These are phyloP conservation scores for Ramazzottius varieornatus DNA, from an alignment of 2,888 invertebrate species.

Conservation along the genomic window DNA sequence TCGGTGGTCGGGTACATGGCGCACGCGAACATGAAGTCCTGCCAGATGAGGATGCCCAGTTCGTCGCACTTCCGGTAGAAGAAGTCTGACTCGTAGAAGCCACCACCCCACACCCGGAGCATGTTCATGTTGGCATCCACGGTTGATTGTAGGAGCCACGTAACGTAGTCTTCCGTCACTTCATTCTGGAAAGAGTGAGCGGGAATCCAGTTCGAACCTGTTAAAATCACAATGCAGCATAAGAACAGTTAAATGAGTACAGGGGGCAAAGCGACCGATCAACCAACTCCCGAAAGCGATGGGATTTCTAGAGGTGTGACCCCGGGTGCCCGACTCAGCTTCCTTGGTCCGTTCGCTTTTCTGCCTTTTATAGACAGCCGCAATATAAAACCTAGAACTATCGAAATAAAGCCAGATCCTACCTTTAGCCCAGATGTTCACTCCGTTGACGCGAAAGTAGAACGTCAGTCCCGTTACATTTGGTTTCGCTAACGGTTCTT, in stretches of 20 bases:
- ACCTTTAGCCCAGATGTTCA: slow-evolving; percentile 61
- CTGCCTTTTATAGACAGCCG: too few relatives aligned
- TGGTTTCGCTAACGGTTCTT: slow-evolving; percentile 28
- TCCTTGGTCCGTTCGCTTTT: too few relatives aligned
- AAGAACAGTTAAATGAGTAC: too few relatives aligned
- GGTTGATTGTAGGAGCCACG: slow-evolving; percentile 38
- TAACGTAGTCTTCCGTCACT: slow-evolving; percentile 31
- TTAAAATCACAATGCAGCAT: neutral
- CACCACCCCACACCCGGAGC: slow-evolving; percentile 96
- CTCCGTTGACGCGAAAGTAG: slow-evolving; percentile 56
- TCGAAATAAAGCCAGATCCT: too few relatives aligned
- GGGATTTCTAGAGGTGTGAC: too few relatives aligned
- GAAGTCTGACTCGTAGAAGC: slow-evolving; percentile 61
- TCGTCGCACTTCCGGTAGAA: slow-evolving; percentile 55
- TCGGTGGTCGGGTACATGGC: slow-evolving; percentile 59
- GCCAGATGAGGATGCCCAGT: slow-evolving; percentile 77
- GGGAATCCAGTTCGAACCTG: slow-evolving; percentile 79
- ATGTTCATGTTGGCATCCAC: slow-evolving; percentile 61
- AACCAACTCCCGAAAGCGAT: too few relatives aligned
- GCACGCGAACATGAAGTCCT: slow-evolving; percentile 89
- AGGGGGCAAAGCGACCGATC: too few relatives aligned
- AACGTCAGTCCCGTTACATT: slow-evolving; percentile 34
- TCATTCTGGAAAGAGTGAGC: slow-evolving; percentile 52
- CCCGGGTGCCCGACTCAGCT: too few relatives aligned
- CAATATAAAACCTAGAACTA: too few relatives aligned